Evolutionary conservation across 1,140 invertebrate genomes (phyloP), one percentile per base, ranked within the genome.

Genomic region (Pseudomyrmex sp.): DNA sequence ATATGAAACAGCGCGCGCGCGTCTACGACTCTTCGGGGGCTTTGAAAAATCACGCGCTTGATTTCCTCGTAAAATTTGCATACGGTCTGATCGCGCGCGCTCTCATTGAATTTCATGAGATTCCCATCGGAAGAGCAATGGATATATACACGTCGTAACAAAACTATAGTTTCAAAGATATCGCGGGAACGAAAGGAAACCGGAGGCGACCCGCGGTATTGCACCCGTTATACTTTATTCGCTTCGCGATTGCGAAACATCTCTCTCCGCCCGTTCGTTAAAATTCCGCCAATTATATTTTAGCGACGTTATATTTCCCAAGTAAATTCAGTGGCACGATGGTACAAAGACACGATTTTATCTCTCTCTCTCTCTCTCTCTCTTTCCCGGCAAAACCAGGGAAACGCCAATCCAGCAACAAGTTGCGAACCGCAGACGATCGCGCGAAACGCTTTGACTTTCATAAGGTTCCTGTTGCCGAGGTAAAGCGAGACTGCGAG

Each of bases 381-480:
- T 23, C 66, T 35, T 0, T 35, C 35, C 35, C 35, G 35, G 5
- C 35, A 5, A 35, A 35, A 35, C 35, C 35, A 35, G 35, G 5
- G 35, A 35, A 35, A 56, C n/a, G 66, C 20, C 76, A 80, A 80
- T 80, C 46, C 76, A 80, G 76, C 76, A 80, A 80, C 76, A 80
- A 80, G 76, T 80, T 79, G 66, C 44, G 76, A 80, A 50, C 48
- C 66, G 44, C 59, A 70, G 76, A 80, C 76, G 65, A 72, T 80
- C 76, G 50, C 75, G 52, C 54, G 48, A 20, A 52, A 35, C 63
- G 46, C 76, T 72, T 80, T 80, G 76, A 80, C 76, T 80, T 80
- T 80, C 76, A 80, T 80, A 80, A 80, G 76, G 54, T 80, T 80
- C 76, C 66, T 80, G 76, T 80, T 72, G 76, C 66, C 18, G 76